Base-by-base conservation (phyloP, 1,140 invertebrate species). In the Harlomillsia oculata region DNA sequence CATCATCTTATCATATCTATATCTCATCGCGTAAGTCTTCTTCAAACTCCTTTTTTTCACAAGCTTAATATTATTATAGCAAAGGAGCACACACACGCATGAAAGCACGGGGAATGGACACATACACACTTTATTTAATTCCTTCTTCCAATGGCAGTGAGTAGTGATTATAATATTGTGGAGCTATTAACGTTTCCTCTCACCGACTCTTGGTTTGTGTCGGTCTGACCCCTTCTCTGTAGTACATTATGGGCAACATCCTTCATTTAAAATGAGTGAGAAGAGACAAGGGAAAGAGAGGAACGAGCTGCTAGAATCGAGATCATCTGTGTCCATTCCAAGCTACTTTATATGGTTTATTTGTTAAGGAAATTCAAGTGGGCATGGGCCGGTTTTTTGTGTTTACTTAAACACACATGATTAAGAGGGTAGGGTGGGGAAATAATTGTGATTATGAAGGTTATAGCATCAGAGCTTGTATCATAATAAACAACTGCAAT, bases 1-100 rank as follows among this genome's bases (percentile, higher is more conserved):
- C 45, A 48, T 48, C 36, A 50, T 50, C 48, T 34, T 50, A 50
- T 50, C 34, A 26, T 50, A 50, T 50, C 48, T 37, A 37, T 50
- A 50, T 50, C 34, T 39, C 39, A 50, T 50, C 48, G 39, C 36
- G 39, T 50, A 28, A 39, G 30, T 34, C 34, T 50, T 50, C 45
- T 48, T 48, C 28, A 48, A 48, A 28, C 36, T 11, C 34, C 28
- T 23, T 23, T 50, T 36, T 36, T 50, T 50, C 48, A 37, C 32
- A 39, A 14, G 34, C 28, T 4, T 48, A 48, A 48, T 48, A 11
- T 48, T 48, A 21, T 48, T 48, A 48, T 48, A 23, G 2, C 21
- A 32, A 21, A 28, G 30, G 8, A 9, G 5, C 36, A 48, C 28
- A 11, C 36, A 48, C 44, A n/a, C n/a, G n/a, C n/a, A n/a, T n/a